These are phyloP conservation scores for Parochlus steinenii DNA, from an alignment of 2,888 invertebrate genomes.

Conservation along the genomic window DNA sequence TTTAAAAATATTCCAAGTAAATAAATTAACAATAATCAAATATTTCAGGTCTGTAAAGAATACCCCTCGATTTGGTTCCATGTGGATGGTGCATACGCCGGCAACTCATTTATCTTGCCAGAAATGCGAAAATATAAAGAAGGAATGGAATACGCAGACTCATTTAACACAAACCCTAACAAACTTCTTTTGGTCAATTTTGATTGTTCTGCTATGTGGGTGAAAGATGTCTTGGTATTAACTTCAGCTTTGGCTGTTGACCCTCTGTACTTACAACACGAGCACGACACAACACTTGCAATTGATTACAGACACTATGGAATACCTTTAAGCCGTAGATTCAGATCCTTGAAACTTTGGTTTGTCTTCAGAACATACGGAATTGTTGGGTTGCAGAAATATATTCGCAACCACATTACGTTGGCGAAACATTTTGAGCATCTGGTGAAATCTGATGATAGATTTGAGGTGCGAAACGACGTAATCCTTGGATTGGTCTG, in stretches of 20 bases:
- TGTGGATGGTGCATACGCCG: constrained; percentile 78
- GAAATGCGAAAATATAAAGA: constrained; percentile 51
- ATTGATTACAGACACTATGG: constrained; percentile 72
- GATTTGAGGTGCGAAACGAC: constrained; percentile 63
- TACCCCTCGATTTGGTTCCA: constrained; percentile 63
- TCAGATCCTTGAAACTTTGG: constrained; percentile 76
- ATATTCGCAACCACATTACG: constrained; percentile 66
- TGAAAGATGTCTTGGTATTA: constrained; percentile 52
- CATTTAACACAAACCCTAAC: constrained; percentile 78
- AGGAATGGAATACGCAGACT: constrained; percentile 60
- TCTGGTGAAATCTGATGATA: constrained; percentile 45
- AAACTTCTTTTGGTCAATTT: constrained; percentile 76
- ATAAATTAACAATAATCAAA: too few species aligned
- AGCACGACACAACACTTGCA: constrained; percentile 46
- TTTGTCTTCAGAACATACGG: constrained; percentile 73
- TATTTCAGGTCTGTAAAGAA: constrained; percentile 45
- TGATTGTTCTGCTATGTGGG: constrained; percentile 78
- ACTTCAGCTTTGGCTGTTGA: constrained; percentile 75
- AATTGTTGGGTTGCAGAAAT: constrained; percentile 59
- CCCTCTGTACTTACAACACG: constrained; percentile 71
- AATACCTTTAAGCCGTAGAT: constrained; percentile 68
- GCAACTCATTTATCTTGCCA: constrained; percentile 70
- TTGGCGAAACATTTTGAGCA: constrained; percentile 60
- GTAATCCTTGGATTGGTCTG: constrained; percentile 62
- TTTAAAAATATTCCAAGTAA: too few species aligned